Conservation (phyloP, 2,113 vertebrate genomes). For the Camelus dromedarius region DNA sequence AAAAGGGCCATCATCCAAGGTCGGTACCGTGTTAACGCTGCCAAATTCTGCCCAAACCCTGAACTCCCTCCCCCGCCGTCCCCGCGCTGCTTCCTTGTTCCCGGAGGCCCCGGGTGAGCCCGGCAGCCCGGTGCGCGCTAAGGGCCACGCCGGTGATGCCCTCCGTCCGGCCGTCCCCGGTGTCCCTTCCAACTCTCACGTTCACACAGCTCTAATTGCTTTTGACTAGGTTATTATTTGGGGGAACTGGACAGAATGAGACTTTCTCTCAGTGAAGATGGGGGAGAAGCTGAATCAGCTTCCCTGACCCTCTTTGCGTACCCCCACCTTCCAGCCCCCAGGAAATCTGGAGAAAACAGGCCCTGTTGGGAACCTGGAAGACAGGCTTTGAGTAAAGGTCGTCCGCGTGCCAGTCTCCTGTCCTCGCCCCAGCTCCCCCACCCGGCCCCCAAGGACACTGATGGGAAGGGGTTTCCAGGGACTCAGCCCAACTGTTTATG, state of each 20-base stretch:
- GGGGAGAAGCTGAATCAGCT: slow-evolving; percentile 74
- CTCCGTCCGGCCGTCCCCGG: slow-evolving; percentile 76
- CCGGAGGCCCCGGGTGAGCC: slow-evolving; percentile 76
- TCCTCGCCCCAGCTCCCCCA: neutral
- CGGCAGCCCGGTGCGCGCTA: slow-evolving; percentile 65
- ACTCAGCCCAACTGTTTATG: slow-evolving; percentile 78
- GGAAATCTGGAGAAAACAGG: slow-evolving; percentile 85
- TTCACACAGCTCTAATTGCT: slow-evolving; percentile 58
- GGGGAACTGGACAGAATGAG: slow-evolving; percentile 80
- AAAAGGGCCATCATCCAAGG: slow-evolving; percentile 85
- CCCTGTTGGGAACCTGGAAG: slow-evolving; percentile 76
- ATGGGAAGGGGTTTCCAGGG: slow-evolving; percentile 80
- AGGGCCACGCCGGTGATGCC: slow-evolving; percentile 74
- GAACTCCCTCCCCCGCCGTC: neutral
- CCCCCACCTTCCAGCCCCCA: slow-evolving; percentile 22
- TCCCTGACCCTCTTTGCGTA: slow-evolving; percentile 23
- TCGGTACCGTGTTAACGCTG: slow-evolving; percentile 85
- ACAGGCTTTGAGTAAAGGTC: slow-evolving; percentile 64
- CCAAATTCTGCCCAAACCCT: slow-evolving; percentile 90
- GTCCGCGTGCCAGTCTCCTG: slow-evolving; percentile 61
- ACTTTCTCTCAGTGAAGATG: slow-evolving; percentile 75
- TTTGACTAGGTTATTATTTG: slow-evolving; percentile 57
- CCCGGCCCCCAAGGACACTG: slow-evolving; percentile 24
- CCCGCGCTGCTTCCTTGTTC: neutral
- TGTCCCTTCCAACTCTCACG: neutral